A percentile compares a stretch with the other conserved stretches of the same genome.
These are phyloP conservation scores for Sturmia bella DNA, from an alignment of 2,888 invertebrate species.

Conservation along the genomic window DNA sequence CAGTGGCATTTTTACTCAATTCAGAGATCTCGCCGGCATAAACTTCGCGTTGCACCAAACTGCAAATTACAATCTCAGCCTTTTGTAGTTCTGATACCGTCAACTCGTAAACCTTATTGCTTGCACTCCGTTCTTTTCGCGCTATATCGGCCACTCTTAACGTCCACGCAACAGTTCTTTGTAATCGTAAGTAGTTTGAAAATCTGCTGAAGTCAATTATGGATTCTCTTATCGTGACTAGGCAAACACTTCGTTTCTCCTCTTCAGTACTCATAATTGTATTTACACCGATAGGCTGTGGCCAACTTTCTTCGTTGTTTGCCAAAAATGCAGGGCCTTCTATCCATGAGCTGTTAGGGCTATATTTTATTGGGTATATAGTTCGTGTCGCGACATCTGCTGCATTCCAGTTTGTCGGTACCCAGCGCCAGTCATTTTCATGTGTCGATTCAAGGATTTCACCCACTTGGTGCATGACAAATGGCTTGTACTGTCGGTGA, in stretches of 20 bases:
- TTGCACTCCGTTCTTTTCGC: too few relatives aligned
- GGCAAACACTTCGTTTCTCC: too few relatives aligned
- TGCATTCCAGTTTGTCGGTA: not conserved
- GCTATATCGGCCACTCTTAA: too few relatives aligned
- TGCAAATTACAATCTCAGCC: not conserved
- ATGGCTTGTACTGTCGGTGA: not conserved
- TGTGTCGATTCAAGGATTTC: too few relatives aligned
- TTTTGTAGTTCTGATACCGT: not conserved
- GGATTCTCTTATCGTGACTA: too few relatives aligned
- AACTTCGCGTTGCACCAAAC: not conserved
- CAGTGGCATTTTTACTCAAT: slow-evolving; percentile 1
- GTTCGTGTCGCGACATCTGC: not conserved
- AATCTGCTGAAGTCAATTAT: too few relatives aligned
- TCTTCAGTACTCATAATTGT: too few relatives aligned
- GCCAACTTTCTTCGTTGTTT: not conserved
- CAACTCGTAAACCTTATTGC: not conserved
- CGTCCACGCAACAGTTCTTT: too few relatives aligned
- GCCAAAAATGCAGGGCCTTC: not conserved
- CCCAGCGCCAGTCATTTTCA: not conserved
- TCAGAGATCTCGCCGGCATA: not conserved
- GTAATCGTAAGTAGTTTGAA: too few relatives aligned
- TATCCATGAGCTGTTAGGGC: too few relatives aligned
- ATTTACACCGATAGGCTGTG: too few relatives aligned
- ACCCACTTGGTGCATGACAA: not conserved
- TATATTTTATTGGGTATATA: too few relatives aligned